Base-by-base conservation (phyloP, 2,113 vertebrate species). In the Gymnobelideus leadbeateri region DNA sequence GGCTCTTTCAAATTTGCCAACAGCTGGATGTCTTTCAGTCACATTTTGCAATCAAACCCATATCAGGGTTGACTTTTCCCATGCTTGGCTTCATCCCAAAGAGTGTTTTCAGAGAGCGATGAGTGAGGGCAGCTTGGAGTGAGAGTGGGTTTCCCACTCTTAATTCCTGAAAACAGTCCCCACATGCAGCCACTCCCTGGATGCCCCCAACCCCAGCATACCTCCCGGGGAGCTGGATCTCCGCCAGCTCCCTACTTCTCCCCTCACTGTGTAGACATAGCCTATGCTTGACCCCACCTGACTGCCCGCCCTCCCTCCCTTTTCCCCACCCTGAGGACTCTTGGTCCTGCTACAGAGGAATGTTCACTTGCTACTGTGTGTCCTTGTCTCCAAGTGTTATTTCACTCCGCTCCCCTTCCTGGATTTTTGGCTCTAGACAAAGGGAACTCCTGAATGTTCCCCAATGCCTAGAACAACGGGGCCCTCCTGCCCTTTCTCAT, bases 81-180 rank as follows among this genome's bases (percentile, higher is more conserved):
- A 84, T 84, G 68, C 68, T 84, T 84, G 68, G 68, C 68, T 84
- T 84, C 37, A 84, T 84, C 68, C 68, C 68, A 84, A 84, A 84
- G 68, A 84, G 68, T 43, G 68, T 84, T 84, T 84, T 84, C 68
- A 84, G 68, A 84, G 68, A 84, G 68, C 68, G 68, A 84, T 84
- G 68, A 84, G 68, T 84, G 68, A 84, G n/a, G n/a, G 68, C 68
- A 43, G 68, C 68, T 84, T 21, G 68, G 68, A 84, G 68, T 84
- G n/a, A 84, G 68, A 84, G 68, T 84, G 68, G 68, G 68, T 84
- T 84, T 84, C 68, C 68, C 68, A 84, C 68, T 84, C 68, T 84
- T 84, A 84, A 84, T 84, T 84, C 68, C 68, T 84, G 68, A 84
- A 84, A 84, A 84, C 68, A 84, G 68, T 84, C 68, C 68, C 68